Conservation (phyloP, 37 sponge, comb jelly and placozoan species). For the Axinella damicornis region DNA sequence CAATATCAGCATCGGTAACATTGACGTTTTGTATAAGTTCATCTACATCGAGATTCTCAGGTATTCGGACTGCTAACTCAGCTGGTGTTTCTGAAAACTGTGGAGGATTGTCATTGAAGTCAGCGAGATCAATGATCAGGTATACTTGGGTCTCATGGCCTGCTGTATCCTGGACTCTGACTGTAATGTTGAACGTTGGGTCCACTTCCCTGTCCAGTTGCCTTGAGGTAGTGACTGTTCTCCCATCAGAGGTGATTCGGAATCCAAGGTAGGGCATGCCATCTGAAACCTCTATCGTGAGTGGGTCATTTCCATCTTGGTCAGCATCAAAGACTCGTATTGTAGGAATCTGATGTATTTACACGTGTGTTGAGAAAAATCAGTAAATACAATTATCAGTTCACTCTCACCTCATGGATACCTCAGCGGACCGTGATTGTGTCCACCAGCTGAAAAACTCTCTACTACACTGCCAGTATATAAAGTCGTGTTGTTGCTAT, state of each 20-base stretch:
- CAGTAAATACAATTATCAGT: no score
- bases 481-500: no score
- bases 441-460: no score
- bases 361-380: no score
- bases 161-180: constrained; percentile 21
- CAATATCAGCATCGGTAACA: constrained; percentile 14
- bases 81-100: not conserved
- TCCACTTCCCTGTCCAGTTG: not conserved
- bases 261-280: constrained; percentile 1
- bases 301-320: not conserved
- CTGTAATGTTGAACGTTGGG: not conserved
- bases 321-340: constrained; percentile 22
- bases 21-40: not conserved
- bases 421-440: no score
- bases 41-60: constrained; percentile 15
- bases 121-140: constrained; percentile 13
- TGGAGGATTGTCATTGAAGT: constrained; percentile 61
- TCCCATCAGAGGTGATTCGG: constrained; percentile 10
- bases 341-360: constrained; percentile 6
- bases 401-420: no score
- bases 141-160: not conserved
- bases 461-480: no score
- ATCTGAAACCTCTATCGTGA: not conserved
- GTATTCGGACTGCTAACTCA: not conserved
- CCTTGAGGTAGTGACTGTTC: not conserved